phyloP scores from a whole-genome alignment of 2,888 invertebrate genomes.

The Drosophila aldrichi region DNA sequence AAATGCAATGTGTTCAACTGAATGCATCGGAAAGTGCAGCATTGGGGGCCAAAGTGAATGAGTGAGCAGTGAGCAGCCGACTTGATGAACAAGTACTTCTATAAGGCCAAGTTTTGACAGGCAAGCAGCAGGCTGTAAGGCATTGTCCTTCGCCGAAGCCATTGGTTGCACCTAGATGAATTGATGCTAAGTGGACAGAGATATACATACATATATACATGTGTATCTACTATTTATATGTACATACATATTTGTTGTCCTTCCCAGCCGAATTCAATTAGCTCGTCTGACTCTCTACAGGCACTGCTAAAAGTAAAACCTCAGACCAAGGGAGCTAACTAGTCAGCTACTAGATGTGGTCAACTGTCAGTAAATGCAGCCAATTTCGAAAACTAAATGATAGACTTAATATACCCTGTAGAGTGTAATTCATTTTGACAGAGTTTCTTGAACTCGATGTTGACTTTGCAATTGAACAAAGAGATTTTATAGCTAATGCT shows the following conservation, averaged over 20 bases:
- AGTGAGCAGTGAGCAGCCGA: constrained; percentile 33
- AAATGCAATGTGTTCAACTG: constrained; percentile 46
- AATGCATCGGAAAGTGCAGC: constrained; percentile 42
- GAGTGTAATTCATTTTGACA: not conserved
- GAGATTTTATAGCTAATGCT: not conserved
- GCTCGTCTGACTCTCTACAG: not conserved
- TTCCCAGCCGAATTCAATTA: constrained; percentile 8
- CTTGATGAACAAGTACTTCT: constrained; percentile 37
- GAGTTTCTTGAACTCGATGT: not conserved
- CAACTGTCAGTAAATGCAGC: not conserved
- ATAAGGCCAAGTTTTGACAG: constrained; percentile 10
- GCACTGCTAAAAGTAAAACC: not conserved
- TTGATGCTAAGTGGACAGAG: not conserved
- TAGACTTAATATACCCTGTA: not conserved
- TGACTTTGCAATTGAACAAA: too few species aligned
- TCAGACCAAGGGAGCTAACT: constrained; percentile 7
- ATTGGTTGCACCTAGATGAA: constrained; percentile 6
- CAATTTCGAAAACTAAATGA: not conserved
- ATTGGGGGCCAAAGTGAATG: constrained; percentile 36
- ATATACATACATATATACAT: not conserved
- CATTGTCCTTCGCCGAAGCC: constrained; percentile 42
- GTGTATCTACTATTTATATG: not conserved
- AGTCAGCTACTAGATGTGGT: constrained; percentile 18
- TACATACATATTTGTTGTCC: not conserved
- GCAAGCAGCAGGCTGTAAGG: constrained; percentile 7